Base-by-base conservation (phyloP, 2,888 invertebrate species). In the Trachelus iudaicus region DNA sequence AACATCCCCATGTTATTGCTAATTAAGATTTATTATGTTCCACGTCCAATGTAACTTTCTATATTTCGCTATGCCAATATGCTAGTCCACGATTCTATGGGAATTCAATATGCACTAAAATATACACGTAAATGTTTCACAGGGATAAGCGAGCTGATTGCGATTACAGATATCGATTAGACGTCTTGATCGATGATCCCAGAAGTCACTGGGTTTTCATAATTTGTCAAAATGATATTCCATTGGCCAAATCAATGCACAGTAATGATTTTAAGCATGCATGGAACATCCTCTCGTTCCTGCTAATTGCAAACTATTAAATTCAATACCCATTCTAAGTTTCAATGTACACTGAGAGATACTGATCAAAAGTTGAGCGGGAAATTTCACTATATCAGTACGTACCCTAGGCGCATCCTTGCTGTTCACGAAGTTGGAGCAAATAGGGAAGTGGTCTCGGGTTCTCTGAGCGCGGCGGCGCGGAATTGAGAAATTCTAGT, bases 401-500 rank as follows among this genome's bases (percentile, higher is more conserved):
- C 56, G 23, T 56, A 56, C 56, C 2, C 9, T 23, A 23, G 23
- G 15, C 23, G 56, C 56, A 56, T 56, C 56, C 56, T 56, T 23
- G 56, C 56, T 56, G 56, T 56, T 56, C 56, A 56, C 0, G 56
- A 56, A 56, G 56, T 56, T 56, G 56, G 23, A 23, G 56, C 56
- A 56, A 56, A 56, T 56, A 56, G 56, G 56, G 56, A 56, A 56
- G 56, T 56, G 56, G 56, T 56, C 56, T 56, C 56, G 23, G 56
- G 56, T 56, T 56, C 56, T 56, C 56, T 56, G 56, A 56, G 56
- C 6, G 56, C 56, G 56, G 23, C 23, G 56, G 23, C 23, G 56
- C 23, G 56, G 56, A 56, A 71, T 71, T 71, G 71, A 71, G 71
- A 71, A 71, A 71, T 71, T 71, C 34, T 23, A 71, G 34, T 71